Conservation (phyloP, 2,113 vertebrate species). For the Isichthys henryi region DNA sequence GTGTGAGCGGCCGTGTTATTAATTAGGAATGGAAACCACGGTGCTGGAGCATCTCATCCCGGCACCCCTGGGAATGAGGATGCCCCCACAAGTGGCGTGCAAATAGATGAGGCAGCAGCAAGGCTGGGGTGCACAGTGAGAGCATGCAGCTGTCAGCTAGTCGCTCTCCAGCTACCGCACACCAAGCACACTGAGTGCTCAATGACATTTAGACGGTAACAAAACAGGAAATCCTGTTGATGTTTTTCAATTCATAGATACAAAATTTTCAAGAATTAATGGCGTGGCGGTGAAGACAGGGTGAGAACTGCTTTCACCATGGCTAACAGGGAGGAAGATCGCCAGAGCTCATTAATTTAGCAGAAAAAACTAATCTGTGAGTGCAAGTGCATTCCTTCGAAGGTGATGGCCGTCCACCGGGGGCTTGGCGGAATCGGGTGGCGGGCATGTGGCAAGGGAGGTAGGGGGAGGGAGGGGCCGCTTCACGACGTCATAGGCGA, state of each 20-base stretch:
- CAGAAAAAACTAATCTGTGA: neutral
- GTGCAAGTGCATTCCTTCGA: neutral
- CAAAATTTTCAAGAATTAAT: slow-evolving; percentile 27
- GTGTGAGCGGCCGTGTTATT: neutral
- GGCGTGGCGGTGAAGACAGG: neutral
- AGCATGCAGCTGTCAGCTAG: neutral
- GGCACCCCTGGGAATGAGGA: neutral
- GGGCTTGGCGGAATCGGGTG: slow-evolving; percentile 16
- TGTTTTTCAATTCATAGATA: slow-evolving; percentile 45
- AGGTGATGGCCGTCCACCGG: neutral
- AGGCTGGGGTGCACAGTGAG: neutral
- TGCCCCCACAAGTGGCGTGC: neutral
- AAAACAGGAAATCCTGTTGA: slow-evolving; percentile 65
- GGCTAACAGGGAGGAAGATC: neutral
- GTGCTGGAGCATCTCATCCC: neutral
- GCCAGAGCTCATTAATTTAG: neutral
- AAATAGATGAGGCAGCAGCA: neutral
- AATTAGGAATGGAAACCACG: neutral
- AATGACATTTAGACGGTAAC: slow-evolving; percentile 58
- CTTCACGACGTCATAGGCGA: slow-evolving; percentile 29
- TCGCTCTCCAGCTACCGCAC: neutral
- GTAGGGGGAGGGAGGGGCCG: neutral
- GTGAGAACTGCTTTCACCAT: slow-evolving; percentile 33
- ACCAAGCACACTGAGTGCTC: neutral
- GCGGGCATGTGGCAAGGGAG: slow-evolving; percentile 35